Conservation (phyloP, 2,888 invertebrate genomes). For the Tiphia femorata region DNA sequence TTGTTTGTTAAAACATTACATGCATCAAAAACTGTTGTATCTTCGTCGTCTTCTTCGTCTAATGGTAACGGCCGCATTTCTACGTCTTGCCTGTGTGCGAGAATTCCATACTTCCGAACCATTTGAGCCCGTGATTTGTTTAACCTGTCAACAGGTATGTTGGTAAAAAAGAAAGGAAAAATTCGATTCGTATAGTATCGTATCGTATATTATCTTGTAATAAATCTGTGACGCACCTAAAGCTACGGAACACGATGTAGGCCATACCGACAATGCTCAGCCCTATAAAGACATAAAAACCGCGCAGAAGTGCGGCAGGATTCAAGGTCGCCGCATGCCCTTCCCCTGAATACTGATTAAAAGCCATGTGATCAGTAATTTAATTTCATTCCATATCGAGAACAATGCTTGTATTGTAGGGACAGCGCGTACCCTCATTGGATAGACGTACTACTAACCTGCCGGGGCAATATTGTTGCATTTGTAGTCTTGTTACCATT, state of each 20-base stretch:
- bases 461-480: slow-evolving; percentile 13
- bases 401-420: slow-evolving; percentile 13
- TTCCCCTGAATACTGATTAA: slow-evolving; percentile 23
- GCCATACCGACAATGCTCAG: slow-evolving; percentile 62
- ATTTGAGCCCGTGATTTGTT: slow-evolving; percentile 64
- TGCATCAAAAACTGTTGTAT: slow-evolving; percentile 67
- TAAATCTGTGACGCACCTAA: slow-evolving; percentile 24
- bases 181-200: background rate
- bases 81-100: slow-evolving; percentile 67
- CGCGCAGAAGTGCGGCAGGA: slow-evolving; percentile 62
- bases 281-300: slow-evolving; percentile 65
- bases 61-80: slow-evolving; percentile 69
- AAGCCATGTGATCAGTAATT: too few relatives aligned
- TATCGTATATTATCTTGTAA: background rate
- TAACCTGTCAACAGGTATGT: slow-evolving; percentile 51
- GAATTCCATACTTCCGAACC: slow-evolving; percentile 68
- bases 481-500: slow-evolving; percentile 28
- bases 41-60: slow-evolving; percentile 69
- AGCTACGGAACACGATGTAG: slow-evolving; percentile 61
- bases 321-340: slow-evolving; percentile 49
- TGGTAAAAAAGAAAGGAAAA: background rate
- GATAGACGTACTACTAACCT: slow-evolving; percentile 30
- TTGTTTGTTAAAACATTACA: slow-evolving; percentile 51
- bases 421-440: background rate
- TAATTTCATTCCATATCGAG: too few relatives aligned